Conservation (phyloP, 2,113 vertebrate genomes). For the Caranx melampygus region DNA sequence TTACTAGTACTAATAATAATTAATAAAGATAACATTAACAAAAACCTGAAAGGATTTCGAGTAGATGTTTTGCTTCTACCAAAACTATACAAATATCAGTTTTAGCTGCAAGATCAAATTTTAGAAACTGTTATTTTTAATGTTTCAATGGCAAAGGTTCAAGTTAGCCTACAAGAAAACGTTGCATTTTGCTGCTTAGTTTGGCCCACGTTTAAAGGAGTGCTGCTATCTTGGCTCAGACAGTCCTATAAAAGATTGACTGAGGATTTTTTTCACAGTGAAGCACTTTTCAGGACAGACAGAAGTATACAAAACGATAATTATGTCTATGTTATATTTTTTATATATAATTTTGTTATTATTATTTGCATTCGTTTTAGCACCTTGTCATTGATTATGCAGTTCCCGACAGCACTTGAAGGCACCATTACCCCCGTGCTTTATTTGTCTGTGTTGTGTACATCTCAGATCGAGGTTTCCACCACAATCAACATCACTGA, state of each 20-base stretch:
- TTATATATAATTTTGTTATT: neutral
- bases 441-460: constrained; percentile 5
- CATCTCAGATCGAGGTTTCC: neutral
- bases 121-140: neutral
- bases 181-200: too few species aligned
- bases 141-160: neutral
- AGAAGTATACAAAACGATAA: neutral
- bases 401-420: constrained; percentile 19
- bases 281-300: neutral
- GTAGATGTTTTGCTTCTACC: neutral
- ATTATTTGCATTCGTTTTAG: neutral
- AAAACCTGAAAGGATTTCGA: neutral
- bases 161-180: neutral
- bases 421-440: constrained; percentile 6
- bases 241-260: neutral
- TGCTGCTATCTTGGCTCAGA: neutral
- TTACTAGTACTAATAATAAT: neutral
- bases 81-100: neutral
- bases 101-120: neutral
- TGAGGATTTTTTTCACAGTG: too few species aligned
- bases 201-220: too few species aligned
- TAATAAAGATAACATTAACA: neutral
- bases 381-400: neutral
- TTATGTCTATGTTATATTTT: neutral
- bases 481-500: constrained; percentile 1